These are phyloP conservation scores for Hippasteria phrygiana DNA, from an alignment of 53 echinoderm and acorn worm genomes.

Conservation along the genomic window DNA sequence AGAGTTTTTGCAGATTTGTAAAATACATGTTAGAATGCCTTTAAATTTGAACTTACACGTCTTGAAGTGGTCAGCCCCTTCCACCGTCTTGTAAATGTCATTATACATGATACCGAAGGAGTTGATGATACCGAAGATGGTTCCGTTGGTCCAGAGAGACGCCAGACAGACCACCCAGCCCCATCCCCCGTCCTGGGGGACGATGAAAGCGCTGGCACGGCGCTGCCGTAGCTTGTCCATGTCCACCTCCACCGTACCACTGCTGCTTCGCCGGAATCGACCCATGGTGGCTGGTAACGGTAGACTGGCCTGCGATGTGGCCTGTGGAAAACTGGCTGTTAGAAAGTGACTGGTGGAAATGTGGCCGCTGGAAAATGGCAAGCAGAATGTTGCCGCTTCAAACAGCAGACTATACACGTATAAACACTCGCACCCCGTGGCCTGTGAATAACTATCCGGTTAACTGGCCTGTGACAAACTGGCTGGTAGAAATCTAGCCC, in stretches of 20 bases:
- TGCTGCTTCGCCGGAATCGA: conserved; percentile 24
- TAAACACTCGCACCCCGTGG: no score
- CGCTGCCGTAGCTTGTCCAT: conserved; percentile 51
- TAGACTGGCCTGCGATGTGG: not conserved
- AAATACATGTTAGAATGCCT: no score
- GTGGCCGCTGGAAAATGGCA: not conserved
- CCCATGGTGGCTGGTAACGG: not conserved
- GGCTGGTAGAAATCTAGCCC: no score
- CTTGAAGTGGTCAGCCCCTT: conserved; percentile 83
- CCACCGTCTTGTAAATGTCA: conserved; percentile 73
- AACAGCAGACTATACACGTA: no score
- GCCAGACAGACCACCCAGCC: conserved; percentile 95
- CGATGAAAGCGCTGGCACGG: conserved; percentile 59
- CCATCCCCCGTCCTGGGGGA: conserved; percentile 85
- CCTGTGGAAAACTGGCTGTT: not conserved
- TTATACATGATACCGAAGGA: conserved; percentile 90
- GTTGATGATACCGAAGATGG: conserved; percentile 90
- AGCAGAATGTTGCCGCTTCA: no score
- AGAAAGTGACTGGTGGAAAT: no score
- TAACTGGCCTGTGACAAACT: no score
- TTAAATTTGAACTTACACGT: conserved; percentile 69
- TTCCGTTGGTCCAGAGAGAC: conserved; percentile 93
- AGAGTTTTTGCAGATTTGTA: no score
- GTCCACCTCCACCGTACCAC: conserved; percentile 41
- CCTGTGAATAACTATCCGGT: no score